phyloP scores from a whole-genome alignment of 2,888 invertebrate species.

The Halictus quadricinctus region DNA sequence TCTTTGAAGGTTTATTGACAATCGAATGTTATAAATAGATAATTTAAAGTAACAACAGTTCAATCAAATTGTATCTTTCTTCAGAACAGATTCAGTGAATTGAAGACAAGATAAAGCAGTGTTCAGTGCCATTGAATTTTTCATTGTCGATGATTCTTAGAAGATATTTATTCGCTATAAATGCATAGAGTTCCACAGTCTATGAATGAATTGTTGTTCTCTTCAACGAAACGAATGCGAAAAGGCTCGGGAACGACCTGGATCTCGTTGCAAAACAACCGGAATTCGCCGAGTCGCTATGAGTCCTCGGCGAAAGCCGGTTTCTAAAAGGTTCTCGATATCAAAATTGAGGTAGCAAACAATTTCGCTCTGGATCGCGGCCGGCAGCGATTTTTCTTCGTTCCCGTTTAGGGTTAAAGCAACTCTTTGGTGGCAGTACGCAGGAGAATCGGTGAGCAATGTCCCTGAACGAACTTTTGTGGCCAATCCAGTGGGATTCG shows the following conservation, averaged over 20 bases:
- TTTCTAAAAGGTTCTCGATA: slow-evolving; percentile 45
- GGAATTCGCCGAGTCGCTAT: slow-evolving; percentile 2
- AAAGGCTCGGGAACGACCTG: background rate
- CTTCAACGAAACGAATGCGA: background rate
- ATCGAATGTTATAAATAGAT: background rate
- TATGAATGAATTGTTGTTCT: background rate
- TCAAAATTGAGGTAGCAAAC: slow-evolving; percentile 63
- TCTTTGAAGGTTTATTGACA: background rate
- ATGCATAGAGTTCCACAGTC: background rate
- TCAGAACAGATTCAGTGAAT: background rate
- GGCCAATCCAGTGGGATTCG: slow-evolving; percentile 28
- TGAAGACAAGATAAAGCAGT: background rate
- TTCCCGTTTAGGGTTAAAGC: slow-evolving; percentile 28
- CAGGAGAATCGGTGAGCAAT: slow-evolving; percentile 55
- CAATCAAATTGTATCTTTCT: background rate
- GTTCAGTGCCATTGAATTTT: background rate
- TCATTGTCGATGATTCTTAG: background rate
- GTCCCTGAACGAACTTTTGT: slow-evolving; percentile 24
- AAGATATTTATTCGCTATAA: background rate
- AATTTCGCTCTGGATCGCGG: slow-evolving; percentile 50
- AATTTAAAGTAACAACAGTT: background rate
- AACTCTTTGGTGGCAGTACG: slow-evolving; percentile 56
- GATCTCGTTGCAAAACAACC: slow-evolving; percentile 28
- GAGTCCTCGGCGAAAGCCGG: slow-evolving; percentile 30
- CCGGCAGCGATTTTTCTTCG: slow-evolving; percentile 46